Percentiles rank a stretch among this genome's conserved stretches.
Conservation (phyloP, 53 echinoderm and acorn worm genomes). For the Antedon mediterranea region DNA sequence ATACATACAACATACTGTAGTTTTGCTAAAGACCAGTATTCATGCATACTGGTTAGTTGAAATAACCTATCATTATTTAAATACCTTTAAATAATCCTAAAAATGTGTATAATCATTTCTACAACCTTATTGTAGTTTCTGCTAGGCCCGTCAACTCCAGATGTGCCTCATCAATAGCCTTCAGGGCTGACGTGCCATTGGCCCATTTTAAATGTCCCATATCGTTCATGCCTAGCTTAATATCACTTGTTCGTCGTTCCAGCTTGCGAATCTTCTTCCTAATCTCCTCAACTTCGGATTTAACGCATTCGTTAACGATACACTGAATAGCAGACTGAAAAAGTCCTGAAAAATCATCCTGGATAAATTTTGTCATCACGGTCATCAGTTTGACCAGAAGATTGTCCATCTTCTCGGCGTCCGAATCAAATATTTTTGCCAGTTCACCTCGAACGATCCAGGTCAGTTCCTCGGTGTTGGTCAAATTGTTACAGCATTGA, state of each 20-base stretch:
- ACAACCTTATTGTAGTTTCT: background rate
- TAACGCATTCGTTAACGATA: background rate
- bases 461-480: background rate
- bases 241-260: background rate
- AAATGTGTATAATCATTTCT: no score
- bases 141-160: background rate
- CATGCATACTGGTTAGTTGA: no score
- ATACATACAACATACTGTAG: no score
- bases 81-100: no score
- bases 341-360: background rate
- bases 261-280: background rate
- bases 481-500: background rate
- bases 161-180: background rate
- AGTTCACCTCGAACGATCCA: background rate
- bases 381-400: background rate
- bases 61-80: no score
- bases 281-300: background rate
- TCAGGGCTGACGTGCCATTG: background rate
- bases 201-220: background rate
- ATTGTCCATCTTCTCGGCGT: background rate
- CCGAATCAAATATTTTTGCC: background rate
- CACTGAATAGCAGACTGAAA: background rate
- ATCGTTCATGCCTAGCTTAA: background rate
- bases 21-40: no score
- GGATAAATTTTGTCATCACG: background rate